Base-by-base conservation (phyloP, 2,113 vertebrate species). In the Xiphorhynchus elegans region DNA sequence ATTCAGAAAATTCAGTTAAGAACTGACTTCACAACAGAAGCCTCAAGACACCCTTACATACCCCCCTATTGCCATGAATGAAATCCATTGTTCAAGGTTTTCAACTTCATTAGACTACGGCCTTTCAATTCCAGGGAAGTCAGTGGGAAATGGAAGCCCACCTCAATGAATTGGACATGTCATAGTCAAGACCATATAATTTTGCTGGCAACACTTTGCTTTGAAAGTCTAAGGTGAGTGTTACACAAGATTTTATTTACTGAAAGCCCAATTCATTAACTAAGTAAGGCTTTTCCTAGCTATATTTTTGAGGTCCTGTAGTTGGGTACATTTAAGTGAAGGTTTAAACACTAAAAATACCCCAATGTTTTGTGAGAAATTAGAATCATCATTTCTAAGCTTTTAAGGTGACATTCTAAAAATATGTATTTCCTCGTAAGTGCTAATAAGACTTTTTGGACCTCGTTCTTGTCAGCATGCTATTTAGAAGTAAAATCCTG, bases 401-500 rank as follows among this genome's bases (percentile, higher is more conserved):
- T 76, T 55, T 80, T 78, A 68, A 79, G 37, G 59, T 89, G 79
- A 59, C 17, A 31, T 53, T 73, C 73, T 81, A 89, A 94, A 95
- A 70, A 92, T 17, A 84, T 0, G 0, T 46, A 59, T 66, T 83
- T 86, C 84, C 58, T 95, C 84, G 50, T n/a, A 72, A 89, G 40
- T 58, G 44, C 49, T 84, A 66, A 40, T 39, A 73, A 46, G 74
- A 87, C 72, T 93, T 75, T 93, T n/a, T 53, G 66, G 81, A 89
- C 77, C 91, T 95, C 84, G 83, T 4, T 93, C 84, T 91, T 93
- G 78, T 85, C 81, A 97, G 94, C n/a, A 20, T 49, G 56, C 52
- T 89, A 87, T 89, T 95, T 85, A 89, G 91, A 94, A 96, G 87
- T 79, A 87, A 96, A 92, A 76, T 11, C 74, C 78, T 89, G 89